A percentile compares a stretch with the other conserved stretches of the same genome.
Evolutionary conservation across 2,113 vertebrate species (phyloP).

Genomic region (Caranx melampygus): DNA sequence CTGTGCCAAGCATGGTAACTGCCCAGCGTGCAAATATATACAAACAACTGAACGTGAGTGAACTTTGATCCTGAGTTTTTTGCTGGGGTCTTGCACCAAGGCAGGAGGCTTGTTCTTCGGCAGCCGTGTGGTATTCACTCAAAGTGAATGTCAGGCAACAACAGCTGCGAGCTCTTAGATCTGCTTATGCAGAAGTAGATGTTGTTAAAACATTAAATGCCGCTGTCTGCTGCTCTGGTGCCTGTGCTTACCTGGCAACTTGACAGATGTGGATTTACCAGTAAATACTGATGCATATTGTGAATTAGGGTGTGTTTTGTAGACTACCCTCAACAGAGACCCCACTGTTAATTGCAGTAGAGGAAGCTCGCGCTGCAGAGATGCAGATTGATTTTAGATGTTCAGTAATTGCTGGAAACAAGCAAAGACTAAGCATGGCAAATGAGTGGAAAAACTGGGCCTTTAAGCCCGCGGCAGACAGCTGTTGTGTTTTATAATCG

Average conservation of each 20-base stretch:
- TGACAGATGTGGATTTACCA: not conserved
- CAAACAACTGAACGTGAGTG: not conserved
- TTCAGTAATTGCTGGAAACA: not conserved
- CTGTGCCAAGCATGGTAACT: not conserved
- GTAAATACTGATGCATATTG: not conserved
- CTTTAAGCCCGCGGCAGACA: constrained; percentile 47
- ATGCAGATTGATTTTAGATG: not conserved
- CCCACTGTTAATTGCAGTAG: not conserved
- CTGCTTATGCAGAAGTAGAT: not conserved
- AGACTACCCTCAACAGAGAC: not conserved
- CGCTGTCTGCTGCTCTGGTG: not conserved
- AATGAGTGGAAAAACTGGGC: constrained; percentile 23
- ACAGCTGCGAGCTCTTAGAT: constrained; percentile 9
- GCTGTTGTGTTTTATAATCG: constrained; percentile 57
- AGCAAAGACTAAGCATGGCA: constrained; percentile 24
- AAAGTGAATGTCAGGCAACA: not conserved
- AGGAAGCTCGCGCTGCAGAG: constrained; percentile 16
- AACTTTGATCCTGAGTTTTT: not conserved
- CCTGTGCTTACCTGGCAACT: not conserved
- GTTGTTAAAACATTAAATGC: not conserved
- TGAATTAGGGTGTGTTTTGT: not conserved
- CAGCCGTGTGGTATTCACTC: not conserved
- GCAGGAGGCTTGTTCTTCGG: not conserved
- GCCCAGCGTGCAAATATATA: not conserved
- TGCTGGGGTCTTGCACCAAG: not conserved